Base-by-base conservation (phyloP, 2,888 invertebrate species). In the Lymantria dispar region DNA sequence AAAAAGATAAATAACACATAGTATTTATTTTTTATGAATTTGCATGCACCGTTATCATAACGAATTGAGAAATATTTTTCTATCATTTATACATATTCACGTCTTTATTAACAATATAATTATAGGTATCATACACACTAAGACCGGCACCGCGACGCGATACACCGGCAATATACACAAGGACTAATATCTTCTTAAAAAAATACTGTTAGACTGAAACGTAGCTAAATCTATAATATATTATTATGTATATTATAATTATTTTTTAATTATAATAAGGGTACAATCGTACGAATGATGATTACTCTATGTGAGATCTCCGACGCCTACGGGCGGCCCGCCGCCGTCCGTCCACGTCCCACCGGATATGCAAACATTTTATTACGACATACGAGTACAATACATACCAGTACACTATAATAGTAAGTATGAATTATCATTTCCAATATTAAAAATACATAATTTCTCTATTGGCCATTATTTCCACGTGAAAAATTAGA, bases 191-290 rank as follows among this genome's bases (percentile, higher is more conserved):
- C 90, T 90, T 90, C 86, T 90, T 91, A 91, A 89, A 91, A 91
- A 91, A 91, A 91, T 91, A 91, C 91, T 90, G 90, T 91, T 91
- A 91, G 90, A 90, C 90, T 89, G 91, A 90, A 91, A 91, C 83
- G 85, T 87, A 87, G 88, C 90, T 90, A 89, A 86, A 78, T 83
- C 90, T 91, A 90, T 83, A 77, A 74, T 79, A 80, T 76, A 68
- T 84, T 85, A 87, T 87, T 85, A 87, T 87, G 85, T 86, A 86
- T 87, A 87, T 80, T 77, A 80, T 83, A 82, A 63, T 67, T 55
- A 64, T 73, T 60, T n/a, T n/a, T 84, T 42, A 29, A 42, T 81
- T 82, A 81, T 84, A 80, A 78, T 80, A 84, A 88, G 86, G 83
- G 87, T 88, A 87, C 83, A 83, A 86, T 87, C 83, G 85, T 87